Evolutionary conservation across 2,888 invertebrate genomes (phyloP).

Genomic region (Amphipyra berbera): DNA sequence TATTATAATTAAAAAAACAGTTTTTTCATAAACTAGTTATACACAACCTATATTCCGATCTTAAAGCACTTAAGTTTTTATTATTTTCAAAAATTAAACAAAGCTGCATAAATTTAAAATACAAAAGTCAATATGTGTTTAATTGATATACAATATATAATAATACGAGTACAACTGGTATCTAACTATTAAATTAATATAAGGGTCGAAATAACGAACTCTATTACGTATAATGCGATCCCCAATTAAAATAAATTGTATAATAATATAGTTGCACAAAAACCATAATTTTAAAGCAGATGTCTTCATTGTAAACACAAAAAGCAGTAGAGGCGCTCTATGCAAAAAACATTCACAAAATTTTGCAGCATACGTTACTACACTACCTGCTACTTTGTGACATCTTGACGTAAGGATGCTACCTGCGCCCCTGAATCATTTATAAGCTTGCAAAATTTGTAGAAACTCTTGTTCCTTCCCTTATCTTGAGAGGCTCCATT

Average conservation of each 20-base stretch:
- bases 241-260: slow-evolving; percentile 56
- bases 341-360: slow-evolving; percentile 83
- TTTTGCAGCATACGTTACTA: slow-evolving; percentile 82
- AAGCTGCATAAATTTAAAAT: slow-evolving; percentile 1
- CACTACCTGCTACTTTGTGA: slow-evolving; percentile 88
- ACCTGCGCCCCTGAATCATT: slow-evolving; percentile 64
- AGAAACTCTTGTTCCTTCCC: slow-evolving; percentile 17
- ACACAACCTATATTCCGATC: too few species aligned
- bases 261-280: slow-evolving; percentile 40
- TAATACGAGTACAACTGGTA: slow-evolving; percentile 22
- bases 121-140: slow-evolving; percentile 10
- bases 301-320: slow-evolving; percentile 77
- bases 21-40: too few species aligned
- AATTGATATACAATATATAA: too few species aligned
- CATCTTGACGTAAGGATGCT: slow-evolving; percentile 86
- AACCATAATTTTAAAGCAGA: slow-evolving; percentile 67
- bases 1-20: too few species aligned
- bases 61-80: too few species aligned
- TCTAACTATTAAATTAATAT: slow-evolving; percentile 31
- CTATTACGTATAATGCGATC: slow-evolving; percentile 36
- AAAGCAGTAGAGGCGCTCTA: slow-evolving; percentile 69
- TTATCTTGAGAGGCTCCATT: slow-evolving; percentile 26
- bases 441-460: slow-evolving; percentile 54
- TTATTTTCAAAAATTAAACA: not conserved
- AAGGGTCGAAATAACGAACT: slow-evolving; percentile 38